Base-by-base conservation (phyloP, 2,888 invertebrate genomes). In the Sinohyriopsis cumingii region DNA sequence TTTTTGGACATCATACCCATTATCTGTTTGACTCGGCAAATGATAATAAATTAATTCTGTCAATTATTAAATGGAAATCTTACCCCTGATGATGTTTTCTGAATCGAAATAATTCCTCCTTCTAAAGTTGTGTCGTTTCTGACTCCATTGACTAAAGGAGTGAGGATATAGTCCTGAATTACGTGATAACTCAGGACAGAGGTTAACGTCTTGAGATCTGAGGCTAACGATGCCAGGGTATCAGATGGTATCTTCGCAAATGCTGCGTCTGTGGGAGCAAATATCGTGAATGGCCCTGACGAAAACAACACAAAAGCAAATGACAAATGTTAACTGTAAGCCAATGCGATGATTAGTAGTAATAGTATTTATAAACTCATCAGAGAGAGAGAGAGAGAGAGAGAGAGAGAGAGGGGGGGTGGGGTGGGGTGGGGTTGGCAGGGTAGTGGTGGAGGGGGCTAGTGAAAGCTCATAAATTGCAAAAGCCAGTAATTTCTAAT, bases 281-380 rank as follows among this genome's bases (percentile, higher is more conserved):
- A 72, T 4, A 82, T 33, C 2, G 82, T 82, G 63, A 73, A 77
- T 22, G 81, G 80, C 19, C 77, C 81, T 82, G 70, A n/a, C 67
- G 25, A 55, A 62, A 28, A 60, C 1, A 28, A 55, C 61, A 55
- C 7, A 18, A 5, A 61, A 7, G 5, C 53, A 33, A 33, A 45
- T 3, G 45, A 45, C 12, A 45, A 45, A 45, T 45, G 12, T 45
- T 45, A 45, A 45, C 12, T 12, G 45, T 45, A 12, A 45, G 2
- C 45, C 45, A 45, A 1, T 45, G 1, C 9, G 12, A 45, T 12
- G 12, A 9, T 12, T 12, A 45, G 45, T 45, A 45, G 45, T 12
- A 45, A 45, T 45, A 45, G 1, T 45, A 12, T 45, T 45, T 12
- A 12, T 45, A 45, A 45, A 45, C 7, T 33, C 5, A 33, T 33